Percentiles rank a stretch among this genome's conserved stretches.
Conservation (phyloP, 2,888 invertebrate genomes). For the Drosophila acutilabella region DNA sequence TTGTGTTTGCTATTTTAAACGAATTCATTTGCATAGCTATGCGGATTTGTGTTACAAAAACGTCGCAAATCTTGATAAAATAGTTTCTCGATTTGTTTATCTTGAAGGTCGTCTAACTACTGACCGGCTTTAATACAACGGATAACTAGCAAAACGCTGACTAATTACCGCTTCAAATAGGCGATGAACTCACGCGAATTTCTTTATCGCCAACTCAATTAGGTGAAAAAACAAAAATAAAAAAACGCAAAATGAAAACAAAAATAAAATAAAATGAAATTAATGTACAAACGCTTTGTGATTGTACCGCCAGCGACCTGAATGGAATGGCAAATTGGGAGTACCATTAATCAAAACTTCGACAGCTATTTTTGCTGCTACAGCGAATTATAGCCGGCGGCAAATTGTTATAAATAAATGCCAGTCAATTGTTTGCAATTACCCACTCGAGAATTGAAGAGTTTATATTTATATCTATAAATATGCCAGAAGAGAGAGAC, state of each 20-base stretch:
- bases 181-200: conserved; percentile 69
- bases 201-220: conserved; percentile 43
- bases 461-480: conserved; percentile 47
- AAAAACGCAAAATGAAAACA: no score
- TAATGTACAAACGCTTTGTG: conserved; percentile 40
- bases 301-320: conserved; percentile 45
- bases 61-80: conserved; percentile 42
- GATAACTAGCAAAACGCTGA: conserved; percentile 38
- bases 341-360: conserved; percentile 69
- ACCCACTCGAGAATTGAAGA: conserved; percentile 27
- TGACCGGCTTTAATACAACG: conserved; percentile 48
- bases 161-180: conserved; percentile 66
- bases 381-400: conserved; percentile 46
- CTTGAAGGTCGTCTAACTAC: conserved; percentile 75
- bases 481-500: conserved; percentile 45
- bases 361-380: conserved; percentile 27
- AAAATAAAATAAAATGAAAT: conserved; percentile 14
- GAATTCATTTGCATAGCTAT: conserved; percentile 74
- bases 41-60: conserved; percentile 74
- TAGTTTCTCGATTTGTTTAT: conserved; percentile 41
- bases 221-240: conserved; percentile 34
- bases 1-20: conserved; percentile 29
- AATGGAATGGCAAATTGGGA: conserved; percentile 51
- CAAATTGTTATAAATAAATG: conserved; percentile 68
- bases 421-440: conserved; percentile 50